Conservation (phyloP, 2,797 vertebrate genomes). For the Fringilla coelebs region DNA sequence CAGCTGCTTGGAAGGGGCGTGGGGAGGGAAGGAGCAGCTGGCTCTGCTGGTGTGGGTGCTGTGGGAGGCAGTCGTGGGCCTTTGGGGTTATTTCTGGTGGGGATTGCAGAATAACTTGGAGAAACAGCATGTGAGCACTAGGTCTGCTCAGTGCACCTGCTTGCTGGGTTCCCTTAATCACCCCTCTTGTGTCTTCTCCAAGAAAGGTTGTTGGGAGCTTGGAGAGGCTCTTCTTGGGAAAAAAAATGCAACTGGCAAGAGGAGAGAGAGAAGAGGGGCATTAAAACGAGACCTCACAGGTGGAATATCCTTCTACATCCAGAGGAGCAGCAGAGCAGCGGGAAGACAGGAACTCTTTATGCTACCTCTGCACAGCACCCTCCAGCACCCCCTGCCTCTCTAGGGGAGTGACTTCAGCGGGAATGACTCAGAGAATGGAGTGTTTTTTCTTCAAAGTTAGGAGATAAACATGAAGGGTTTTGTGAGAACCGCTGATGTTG, state of each 20-base stretch:
- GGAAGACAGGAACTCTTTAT: background rate
- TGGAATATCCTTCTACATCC: background rate
- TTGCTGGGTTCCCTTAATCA: background rate
- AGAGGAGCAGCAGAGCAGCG: background rate
- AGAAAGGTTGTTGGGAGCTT: background rate
- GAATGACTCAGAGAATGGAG: background rate
- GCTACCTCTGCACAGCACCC: background rate
- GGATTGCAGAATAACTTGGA: background rate
- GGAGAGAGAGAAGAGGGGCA: background rate
- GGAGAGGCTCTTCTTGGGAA: background rate
- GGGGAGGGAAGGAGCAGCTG: background rate
- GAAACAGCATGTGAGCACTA: background rate
- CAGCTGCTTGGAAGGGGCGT: background rate
- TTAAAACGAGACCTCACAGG: background rate
- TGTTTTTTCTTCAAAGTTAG: background rate
- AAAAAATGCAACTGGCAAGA: background rate
- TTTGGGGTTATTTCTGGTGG: background rate
- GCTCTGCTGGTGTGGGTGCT: background rate
- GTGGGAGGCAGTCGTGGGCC: background rate
- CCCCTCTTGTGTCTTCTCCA: rapidly evolving
- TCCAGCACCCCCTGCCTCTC: background rate
- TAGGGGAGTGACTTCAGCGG: background rate
- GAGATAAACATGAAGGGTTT: background rate
- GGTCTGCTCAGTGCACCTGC: background rate
- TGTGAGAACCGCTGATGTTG: background rate